Evolutionary conservation across 2,797 vertebrate genomes (phyloP).

Genomic region (Leuciscus waleckii): DNA sequence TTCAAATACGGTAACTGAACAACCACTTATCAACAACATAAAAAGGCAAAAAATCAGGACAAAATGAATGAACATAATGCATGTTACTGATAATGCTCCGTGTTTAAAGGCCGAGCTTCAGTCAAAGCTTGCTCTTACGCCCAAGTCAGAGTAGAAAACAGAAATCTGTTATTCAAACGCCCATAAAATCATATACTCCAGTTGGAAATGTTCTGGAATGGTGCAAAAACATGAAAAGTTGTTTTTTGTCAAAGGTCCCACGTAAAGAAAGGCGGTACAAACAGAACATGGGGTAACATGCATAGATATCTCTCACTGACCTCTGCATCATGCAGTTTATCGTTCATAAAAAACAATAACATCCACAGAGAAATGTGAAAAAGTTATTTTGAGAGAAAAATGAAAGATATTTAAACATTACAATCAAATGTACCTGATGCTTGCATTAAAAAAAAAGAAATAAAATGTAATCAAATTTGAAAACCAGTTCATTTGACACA

Average conservation of each 20-base stretch:
- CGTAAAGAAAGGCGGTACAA: constrained; percentile 57
- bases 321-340: constrained; percentile 81
- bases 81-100: constrained; percentile 47
- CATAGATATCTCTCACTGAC: constrained; percentile 72
- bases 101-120: constrained; percentile 71
- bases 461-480: constrained; percentile 71
- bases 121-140: constrained; percentile 51
- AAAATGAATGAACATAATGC: constrained; percentile 52
- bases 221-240: constrained; percentile 74
- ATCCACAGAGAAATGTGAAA: constrained; percentile 80
- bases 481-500: constrained; percentile 82
- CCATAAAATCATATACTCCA: constrained; percentile 35
- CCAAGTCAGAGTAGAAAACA: constrained; percentile 13
- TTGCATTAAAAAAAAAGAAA: constrained; percentile 61
- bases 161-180: constrained; percentile 21
- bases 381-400: constrained; percentile 52
- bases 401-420: constrained; percentile 37
- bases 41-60: constrained; percentile 68
- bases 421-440: constrained; percentile 57
- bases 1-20: constrained; percentile 77
- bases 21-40: constrained; percentile 70
- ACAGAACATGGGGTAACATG: constrained; percentile 68
- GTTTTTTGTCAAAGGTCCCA: constrained; percentile 60
- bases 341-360: constrained; percentile 78
- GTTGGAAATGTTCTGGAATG: constrained; percentile 51